These are phyloP conservation scores for Chelon auratus DNA, from an alignment of 2,797 vertebrate species.

Conservation along the genomic window DNA sequence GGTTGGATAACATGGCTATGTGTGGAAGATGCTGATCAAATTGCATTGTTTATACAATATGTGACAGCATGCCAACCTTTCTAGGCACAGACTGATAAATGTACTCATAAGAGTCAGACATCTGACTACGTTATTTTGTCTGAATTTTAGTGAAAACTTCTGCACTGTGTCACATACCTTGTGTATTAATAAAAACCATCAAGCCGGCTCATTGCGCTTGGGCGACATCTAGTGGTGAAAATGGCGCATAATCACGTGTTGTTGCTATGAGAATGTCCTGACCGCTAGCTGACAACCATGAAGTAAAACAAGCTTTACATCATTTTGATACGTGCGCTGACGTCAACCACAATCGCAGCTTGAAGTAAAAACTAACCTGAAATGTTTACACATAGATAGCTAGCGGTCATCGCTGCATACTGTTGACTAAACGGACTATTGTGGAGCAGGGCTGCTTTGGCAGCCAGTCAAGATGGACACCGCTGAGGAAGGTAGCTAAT, in stretches of 20 bases:
- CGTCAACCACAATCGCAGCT: not conserved
- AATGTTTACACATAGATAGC: slow-evolving; percentile 59
- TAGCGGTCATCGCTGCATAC: slow-evolving; percentile 21
- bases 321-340: not conserved
- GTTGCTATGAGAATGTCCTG: slow-evolving; percentile 1
- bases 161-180: not conserved
- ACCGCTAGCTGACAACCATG: slow-evolving; percentile 9
- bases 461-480: slow-evolving; percentile 92
- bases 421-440: slow-evolving; percentile 23
- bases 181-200: not conserved
- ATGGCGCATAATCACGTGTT: not conserved
- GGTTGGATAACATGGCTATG: too few species aligned
- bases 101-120: too few species aligned
- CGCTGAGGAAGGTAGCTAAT: slow-evolving; percentile 90
- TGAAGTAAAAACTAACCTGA: not conserved
- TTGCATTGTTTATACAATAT: not conserved
- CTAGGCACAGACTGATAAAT: too few species aligned
- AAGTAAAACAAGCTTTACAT: not conserved
- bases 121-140: too few species aligned
- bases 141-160: too few species aligned
- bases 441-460: slow-evolving; percentile 59
- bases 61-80: not conserved
- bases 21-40: not conserved
- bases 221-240: slow-evolving; percentile 56
- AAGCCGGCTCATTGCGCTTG: not conserved